Evolutionary conservation across 1,140 invertebrate genomes (phyloP).

Genomic region (Anastrepha obliqua): DNA sequence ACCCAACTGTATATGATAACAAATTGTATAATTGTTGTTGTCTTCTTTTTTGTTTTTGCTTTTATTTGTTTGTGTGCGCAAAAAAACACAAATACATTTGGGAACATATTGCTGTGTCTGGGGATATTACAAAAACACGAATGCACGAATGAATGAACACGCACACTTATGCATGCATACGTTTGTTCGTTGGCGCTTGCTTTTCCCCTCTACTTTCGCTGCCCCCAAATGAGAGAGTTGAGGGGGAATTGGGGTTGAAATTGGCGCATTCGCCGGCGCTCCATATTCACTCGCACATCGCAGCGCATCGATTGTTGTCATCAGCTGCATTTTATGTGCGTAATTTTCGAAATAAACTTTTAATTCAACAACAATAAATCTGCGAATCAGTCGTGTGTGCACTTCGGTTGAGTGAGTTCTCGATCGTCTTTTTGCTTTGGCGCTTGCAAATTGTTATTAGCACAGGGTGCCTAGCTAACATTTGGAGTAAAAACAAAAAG

Average conservation of each 20-base stretch:
- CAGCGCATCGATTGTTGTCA: slow-evolving; percentile 39
- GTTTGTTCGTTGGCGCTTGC: not conserved
- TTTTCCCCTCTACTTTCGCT: not conserved
- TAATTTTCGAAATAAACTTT: slow-evolving; percentile 53
- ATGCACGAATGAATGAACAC: not conserved
- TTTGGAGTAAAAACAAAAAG: too few species aligned
- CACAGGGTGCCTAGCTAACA: too few species aligned
- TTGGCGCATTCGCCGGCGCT: slow-evolving; percentile 31
- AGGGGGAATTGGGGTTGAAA: slow-evolving; percentile 58
- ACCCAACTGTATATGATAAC: slow-evolving; percentile 18
- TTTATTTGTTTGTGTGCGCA: not conserved
- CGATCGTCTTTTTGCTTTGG: not conserved
- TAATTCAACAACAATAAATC: slow-evolving; percentile 52
- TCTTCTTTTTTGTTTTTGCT: not conserved
- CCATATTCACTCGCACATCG: not conserved
- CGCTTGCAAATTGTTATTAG: not conserved
- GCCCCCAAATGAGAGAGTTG: not conserved
- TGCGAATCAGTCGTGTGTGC: slow-evolving; percentile 22
- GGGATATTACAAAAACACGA: slow-evolving; percentile 50
- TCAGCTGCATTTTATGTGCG: slow-evolving; percentile 52
- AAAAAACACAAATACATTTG: slow-evolving; percentile 62
- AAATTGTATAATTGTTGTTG: slow-evolving; percentile 40
- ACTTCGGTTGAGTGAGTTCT: not conserved
- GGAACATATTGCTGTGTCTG: slow-evolving; percentile 69
- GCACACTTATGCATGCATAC: not conserved